Conservation (phyloP, 2,888 invertebrate genomes). For the Orchestes rusci region DNA sequence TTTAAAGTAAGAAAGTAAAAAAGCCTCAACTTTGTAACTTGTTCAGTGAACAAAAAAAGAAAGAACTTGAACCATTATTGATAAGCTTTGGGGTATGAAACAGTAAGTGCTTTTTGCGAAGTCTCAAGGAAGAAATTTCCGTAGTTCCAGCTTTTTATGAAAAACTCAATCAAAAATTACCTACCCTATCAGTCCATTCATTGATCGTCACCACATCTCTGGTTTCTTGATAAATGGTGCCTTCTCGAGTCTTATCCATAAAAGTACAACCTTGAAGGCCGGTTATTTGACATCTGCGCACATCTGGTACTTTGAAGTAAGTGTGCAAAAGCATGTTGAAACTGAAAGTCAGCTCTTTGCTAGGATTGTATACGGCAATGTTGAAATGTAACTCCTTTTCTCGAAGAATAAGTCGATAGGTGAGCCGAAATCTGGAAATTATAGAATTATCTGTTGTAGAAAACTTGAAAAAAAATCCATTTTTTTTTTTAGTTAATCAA, state of each 20-base stretch:
- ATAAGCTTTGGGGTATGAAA: no score
- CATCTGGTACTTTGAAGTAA: slow-evolving; percentile 93
- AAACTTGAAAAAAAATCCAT: no score
- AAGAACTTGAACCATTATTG: no score
- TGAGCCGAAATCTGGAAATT: slow-evolving; percentile 74
- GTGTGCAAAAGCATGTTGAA: slow-evolving; percentile 92
- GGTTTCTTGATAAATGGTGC: slow-evolving; percentile 80
- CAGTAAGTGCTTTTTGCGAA: no score
- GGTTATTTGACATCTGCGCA: slow-evolving; percentile 83
- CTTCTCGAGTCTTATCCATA: slow-evolving; percentile 74
- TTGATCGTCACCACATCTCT: slow-evolving; percentile 83
- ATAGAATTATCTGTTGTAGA: no score
- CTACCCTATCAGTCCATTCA: slow-evolving; percentile 90
- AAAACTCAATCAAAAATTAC: no score
- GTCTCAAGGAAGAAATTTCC: no score
- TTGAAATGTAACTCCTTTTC: slow-evolving; percentile 90
- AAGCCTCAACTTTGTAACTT: no score
- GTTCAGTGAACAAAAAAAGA: no score
- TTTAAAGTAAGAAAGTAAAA: no score
- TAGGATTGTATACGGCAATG: slow-evolving; percentile 89
- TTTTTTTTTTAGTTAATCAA: no score
- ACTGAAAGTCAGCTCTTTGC: slow-evolving; percentile 82
- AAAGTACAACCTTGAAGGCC: slow-evolving; percentile 79
- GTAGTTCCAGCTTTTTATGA: no score
- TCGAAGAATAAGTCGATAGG: slow-evolving; percentile 84